Conservation (phyloP, 2,888 invertebrate species). For the Chloromyia formosa region DNA sequence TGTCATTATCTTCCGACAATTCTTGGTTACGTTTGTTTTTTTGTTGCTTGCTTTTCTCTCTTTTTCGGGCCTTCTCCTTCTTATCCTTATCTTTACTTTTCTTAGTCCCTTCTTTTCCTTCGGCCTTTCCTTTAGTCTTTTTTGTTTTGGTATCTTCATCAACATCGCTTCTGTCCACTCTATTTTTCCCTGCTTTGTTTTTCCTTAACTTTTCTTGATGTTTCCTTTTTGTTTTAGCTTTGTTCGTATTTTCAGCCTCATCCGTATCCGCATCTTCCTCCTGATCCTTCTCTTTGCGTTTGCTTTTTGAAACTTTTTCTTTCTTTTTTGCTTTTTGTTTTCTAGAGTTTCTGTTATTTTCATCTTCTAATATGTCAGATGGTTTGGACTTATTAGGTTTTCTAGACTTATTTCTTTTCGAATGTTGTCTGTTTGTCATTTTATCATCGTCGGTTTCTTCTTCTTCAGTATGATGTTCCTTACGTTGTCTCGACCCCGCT, state of each 20-base stretch:
- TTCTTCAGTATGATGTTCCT: too few relatives aligned
- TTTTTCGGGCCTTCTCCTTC: not conserved
- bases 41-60: not conserved
- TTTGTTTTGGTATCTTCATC: conserved; percentile 18
- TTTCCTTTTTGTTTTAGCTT: not conserved
- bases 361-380: not conserved
- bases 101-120: not conserved
- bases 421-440: not conserved
- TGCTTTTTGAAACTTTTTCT: not conserved
- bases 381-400: too few relatives aligned
- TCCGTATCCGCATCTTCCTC: not conserved
- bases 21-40: not conserved
- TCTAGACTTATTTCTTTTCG: not conserved
- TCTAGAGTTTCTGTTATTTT: not conserved
- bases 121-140: conserved; percentile 19
- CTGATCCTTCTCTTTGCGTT: conserved; percentile 14
- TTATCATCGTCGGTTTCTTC: not conserved
- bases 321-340: conserved; percentile 1
- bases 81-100: not conserved
- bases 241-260: not conserved
- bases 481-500: too few relatives aligned
- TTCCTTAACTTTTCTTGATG: not conserved
- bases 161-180: conserved; percentile 18
- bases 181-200: not conserved
- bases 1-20: not conserved